These are phyloP conservation scores for Montipora foliosa DNA, from an alignment of 64 coral and sea anemone species.

Conservation along the genomic window DNA sequence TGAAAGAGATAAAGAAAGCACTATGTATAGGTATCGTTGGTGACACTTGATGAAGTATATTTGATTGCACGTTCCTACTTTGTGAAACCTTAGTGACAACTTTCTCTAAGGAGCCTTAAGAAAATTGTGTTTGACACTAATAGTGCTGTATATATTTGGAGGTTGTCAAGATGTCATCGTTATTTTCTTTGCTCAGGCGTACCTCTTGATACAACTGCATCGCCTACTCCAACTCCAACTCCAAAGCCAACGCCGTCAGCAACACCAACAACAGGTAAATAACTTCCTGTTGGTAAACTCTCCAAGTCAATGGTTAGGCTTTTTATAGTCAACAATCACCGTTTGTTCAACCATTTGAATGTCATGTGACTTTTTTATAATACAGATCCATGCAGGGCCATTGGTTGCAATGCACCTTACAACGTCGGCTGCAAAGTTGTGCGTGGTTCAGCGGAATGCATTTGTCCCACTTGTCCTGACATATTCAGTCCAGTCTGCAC, in stretches of 20 bases:
- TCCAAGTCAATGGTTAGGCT: neutral
- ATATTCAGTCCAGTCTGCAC: neutral
- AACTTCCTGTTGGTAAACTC: neutral
- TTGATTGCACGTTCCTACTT: neutral
- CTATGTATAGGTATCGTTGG: conserved; percentile 20
- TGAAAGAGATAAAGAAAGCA: neutral
- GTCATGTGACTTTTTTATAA: neutral
- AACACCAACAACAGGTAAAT: neutral
- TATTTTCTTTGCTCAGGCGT: neutral
- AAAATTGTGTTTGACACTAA: too few species aligned
- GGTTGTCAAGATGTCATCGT: too few species aligned
- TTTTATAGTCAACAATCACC: neutral
- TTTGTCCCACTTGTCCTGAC: conserved; percentile 20
- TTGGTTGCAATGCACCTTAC: conserved; percentile 1
- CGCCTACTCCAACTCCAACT: neutral
- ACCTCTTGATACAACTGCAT: conserved; percentile 1
- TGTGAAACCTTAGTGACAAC: neutral
- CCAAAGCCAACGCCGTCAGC: neutral
- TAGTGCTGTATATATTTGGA: too few species aligned
- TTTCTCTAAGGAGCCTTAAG: too few species aligned
- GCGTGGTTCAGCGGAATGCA: neutral
- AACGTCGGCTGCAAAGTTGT: conserved; percentile 14
- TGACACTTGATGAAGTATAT: neutral
- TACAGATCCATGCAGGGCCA: conserved; percentile 8
- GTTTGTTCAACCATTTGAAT: neutral